Evolutionary conservation across 2,113 vertebrate species (phyloP).

Genomic region (Helogale parvula): DNA sequence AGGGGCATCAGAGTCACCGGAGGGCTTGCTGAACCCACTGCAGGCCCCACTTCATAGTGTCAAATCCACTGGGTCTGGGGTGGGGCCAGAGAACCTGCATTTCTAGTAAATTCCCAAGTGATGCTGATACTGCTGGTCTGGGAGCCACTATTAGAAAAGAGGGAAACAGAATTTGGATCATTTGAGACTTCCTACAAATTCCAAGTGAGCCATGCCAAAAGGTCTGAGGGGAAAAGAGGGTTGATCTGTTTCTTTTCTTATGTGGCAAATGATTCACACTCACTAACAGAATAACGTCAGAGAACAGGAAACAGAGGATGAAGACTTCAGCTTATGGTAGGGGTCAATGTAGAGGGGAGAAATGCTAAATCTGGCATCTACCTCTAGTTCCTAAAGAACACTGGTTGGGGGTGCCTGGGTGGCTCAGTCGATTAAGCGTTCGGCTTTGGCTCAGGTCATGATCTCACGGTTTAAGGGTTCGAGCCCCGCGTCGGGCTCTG

Average conservation of each 20-base stretch:
- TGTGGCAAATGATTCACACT: not conserved
- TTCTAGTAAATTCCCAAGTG: not conserved
- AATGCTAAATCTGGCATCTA: not conserved
- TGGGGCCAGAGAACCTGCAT: not conserved
- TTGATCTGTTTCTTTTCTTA: not conserved
- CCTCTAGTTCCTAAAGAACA: not conserved
- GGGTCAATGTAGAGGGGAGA: not conserved
- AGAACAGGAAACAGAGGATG: not conserved
- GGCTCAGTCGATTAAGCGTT: too few species aligned
- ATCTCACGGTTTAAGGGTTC: too few species aligned
- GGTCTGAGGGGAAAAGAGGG: not conserved
- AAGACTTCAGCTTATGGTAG: not conserved
- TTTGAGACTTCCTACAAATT: not conserved
- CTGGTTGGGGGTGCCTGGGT: too few species aligned
- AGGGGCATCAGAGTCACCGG: not conserved
- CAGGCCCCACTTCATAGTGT: not conserved
- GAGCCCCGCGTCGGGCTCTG: too few species aligned
- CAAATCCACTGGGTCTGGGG: not conserved
- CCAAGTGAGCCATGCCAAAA: not conserved
- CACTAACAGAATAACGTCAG: not conserved
- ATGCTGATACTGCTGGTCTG: not conserved
- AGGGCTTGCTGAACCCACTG: not conserved
- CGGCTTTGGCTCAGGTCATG: too few species aligned
- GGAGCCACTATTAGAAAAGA: not conserved
- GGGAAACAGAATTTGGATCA: not conserved